Conservation (phyloP, 2,888 invertebrate genomes). For the Helicoverpa assulta region DNA sequence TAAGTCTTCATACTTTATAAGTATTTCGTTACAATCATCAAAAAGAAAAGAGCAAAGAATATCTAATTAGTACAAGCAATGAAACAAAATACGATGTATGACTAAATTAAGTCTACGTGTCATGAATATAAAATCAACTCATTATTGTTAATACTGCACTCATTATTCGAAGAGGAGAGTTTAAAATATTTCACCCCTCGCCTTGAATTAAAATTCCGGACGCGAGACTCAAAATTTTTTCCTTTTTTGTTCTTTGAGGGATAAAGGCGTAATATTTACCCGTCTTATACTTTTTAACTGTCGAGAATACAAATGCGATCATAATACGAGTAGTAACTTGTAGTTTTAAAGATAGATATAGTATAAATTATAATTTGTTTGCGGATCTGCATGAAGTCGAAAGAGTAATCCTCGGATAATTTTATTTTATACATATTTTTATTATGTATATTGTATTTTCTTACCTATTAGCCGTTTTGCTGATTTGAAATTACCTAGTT, state of each 20-base stretch:
- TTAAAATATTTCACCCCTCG: conserved; percentile 69
- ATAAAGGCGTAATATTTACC: conserved; percentile 76
- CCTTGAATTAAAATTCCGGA: conserved; percentile 74
- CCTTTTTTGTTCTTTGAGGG: conserved; percentile 68
- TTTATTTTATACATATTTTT: no score
- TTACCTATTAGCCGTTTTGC: no score
- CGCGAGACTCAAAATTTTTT: conserved; percentile 70
- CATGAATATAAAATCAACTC: conserved; percentile 63
- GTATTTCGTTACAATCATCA: no score
- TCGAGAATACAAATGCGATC: conserved; percentile 72
- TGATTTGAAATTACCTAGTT: no score
- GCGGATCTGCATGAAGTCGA: no score
- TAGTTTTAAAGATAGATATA: no score
- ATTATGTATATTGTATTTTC: no score
- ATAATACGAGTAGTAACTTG: conserved; percentile 24
- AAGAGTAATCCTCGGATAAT: no score
- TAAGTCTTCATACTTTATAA: no score
- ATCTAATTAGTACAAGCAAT: conserved; percentile 15
- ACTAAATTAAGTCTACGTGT: conserved; percentile 58
- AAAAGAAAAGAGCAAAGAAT: no score
- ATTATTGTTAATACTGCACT: conserved; percentile 65
- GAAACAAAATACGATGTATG: conserved; percentile 49
- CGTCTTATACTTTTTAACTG: conserved; percentile 72
- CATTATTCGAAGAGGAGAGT: conserved; percentile 71
- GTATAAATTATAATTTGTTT: no score